Evolutionary conservation across 2,113 vertebrate genomes (phyloP), one percentile per base, ranked within the genome.

Genomic region (Pampusana beccarii): DNA sequence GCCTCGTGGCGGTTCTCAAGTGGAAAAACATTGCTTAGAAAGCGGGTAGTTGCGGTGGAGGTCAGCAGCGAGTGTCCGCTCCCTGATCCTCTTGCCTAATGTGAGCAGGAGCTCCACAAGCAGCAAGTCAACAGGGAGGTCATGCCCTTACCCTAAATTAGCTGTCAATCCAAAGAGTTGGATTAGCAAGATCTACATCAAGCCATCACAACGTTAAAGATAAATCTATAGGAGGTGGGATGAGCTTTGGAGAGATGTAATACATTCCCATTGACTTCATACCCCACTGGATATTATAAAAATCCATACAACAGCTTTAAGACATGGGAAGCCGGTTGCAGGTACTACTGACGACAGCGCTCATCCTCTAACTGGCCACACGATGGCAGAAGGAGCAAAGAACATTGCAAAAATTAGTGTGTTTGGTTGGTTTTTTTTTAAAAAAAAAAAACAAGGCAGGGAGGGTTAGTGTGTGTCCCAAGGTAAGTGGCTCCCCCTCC

Each of bases 321-420:
- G 14, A 5, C 3, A 0, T 0, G 10, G 8, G 5, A 31, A 50
- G 25, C 7, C 1, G 3, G 15, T 0, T 0, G 36, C 13, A 2
- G 0, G 13, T 8, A 65, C 11, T 40, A 7, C 16, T 3, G 24
- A 6, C 3, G 29, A 2, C 36, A 10, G 46, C 10, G 2, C 9
- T 51, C 25, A 25, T 71, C 29, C 80, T 48, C 77, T 10, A 5
- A 4, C 0, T 26, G 75, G 80, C 96, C 96, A 71, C 95, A 74
- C 40, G 95, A 60, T 96, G 96, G 95, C 96, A 88, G 95, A 72
- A 92, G 92, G 42, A 72, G 90, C 96, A 84, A 93, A 87, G 66
- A 85, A 62, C 46, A 3, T 0, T 5, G 50, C 5, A 17, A 28
- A 73, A 58, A 33, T 7, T 5, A 28, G 4, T 2, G 23, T 33